Percentiles rank a stretch among this genome's conserved stretches.
phyloP scores from a whole-genome alignment of 1,140 invertebrate genomes.

The Drosophila albomicans region DNA sequence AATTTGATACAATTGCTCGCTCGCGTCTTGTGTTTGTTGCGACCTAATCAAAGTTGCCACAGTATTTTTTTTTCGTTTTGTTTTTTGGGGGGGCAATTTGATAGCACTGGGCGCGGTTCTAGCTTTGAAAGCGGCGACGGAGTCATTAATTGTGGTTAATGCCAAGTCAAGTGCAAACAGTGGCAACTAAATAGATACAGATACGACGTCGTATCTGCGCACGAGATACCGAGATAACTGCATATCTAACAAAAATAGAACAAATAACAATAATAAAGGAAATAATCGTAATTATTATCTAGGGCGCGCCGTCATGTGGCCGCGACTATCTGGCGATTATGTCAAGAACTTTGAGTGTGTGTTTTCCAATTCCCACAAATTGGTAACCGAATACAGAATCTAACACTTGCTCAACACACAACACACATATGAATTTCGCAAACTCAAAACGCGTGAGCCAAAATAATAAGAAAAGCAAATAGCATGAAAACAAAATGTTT shows the following conservation, averaged over 20 bases:
- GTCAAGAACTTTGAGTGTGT: conserved; percentile 19
- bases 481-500: conserved; percentile 64
- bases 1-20: conserved; percentile 38
- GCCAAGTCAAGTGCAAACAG: conserved; percentile 27
- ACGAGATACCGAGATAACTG: conserved; percentile 29
- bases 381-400: conserved; percentile 19
- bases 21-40: not conserved
- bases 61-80: not conserved
- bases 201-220: conserved; percentile 17
- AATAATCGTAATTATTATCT: conserved; percentile 33
- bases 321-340: conserved; percentile 20
- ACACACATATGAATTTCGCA: conserved; percentile 43
- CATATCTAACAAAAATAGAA: conserved; percentile 21
- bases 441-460: conserved; percentile 35
- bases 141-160: conserved; percentile 19
- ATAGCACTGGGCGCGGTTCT: conserved; percentile 23
- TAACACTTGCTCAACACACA: conserved; percentile 30
- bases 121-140: conserved; percentile 8
- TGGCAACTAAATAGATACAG: conserved; percentile 5
- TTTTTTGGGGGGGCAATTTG: not conserved
- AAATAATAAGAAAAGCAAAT: conserved; percentile 48
- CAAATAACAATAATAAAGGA: not conserved
- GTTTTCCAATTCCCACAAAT: conserved; percentile 23
- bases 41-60: conserved; percentile 10
- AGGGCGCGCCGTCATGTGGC: conserved; percentile 38